Evolutionary conservation across 2,113 vertebrate species (phyloP), one percentile per base, ranked within the genome.

Genomic region (Zosterops lateralis): DNA sequence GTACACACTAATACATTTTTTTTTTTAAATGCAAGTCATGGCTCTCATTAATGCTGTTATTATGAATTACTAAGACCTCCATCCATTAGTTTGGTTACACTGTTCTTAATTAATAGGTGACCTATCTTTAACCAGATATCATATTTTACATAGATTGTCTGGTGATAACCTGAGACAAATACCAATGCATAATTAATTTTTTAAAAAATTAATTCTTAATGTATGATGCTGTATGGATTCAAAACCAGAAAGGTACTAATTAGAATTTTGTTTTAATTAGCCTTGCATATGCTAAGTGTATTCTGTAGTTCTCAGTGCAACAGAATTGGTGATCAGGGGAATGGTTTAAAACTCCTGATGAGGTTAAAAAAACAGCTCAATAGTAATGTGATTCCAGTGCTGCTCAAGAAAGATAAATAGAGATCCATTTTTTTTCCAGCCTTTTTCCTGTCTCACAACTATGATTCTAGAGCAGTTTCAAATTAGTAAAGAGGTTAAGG

Each of bases 241-340:
- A 91, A 92, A 96, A 92, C 50, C 64, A 95, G 95, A 94, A 95
- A 96, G 70, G n/a, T 96, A 97, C 92, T 96, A 96, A 97, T 97
- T 96, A 96, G 72, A 91, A 94, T 90, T 96, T 97, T 93, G 65
- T 96, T 96, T 38, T 95, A 96, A 97, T 97, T 97, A 97, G 87
- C 77, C 92, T 96, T 93, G 85, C 81, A 53, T 97, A 95, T 94
- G 92, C 87, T 88, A 87, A 96, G 42, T 80, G 66, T 29, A 73
- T 92, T 93, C 75, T 93, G 61, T 78, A 71, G 31, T 76, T 29
- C 81, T 87, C 66, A 76, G 64, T 92, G 79, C 71, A 90, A 74
- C 40, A 67, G 89, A 96, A 72, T 32, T 57, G 66, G n/a, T 89
- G 92, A 88, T 89, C 70, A 54, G 77, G 42, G 72, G 42, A 13